These are phyloP conservation scores for Sebastes taczanowskii DNA, from an alignment of 2,797 vertebrate genomes.

Conservation along the genomic window DNA sequence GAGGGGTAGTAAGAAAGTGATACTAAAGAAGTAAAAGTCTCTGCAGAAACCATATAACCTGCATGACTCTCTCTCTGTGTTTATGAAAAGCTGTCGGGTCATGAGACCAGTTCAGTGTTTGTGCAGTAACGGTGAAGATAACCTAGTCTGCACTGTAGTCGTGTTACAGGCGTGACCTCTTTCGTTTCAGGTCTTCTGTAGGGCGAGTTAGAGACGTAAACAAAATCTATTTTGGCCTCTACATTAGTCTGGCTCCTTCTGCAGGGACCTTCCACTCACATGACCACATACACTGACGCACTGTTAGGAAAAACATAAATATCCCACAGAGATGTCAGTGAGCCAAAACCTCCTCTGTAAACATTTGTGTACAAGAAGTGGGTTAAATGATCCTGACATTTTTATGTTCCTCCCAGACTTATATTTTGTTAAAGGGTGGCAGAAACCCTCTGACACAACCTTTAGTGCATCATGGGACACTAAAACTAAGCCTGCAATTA, in stretches of 20 bases:
- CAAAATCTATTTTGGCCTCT: not conserved
- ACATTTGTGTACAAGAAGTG: not conserved
- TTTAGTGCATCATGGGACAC: too few relatives aligned
- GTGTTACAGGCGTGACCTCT: not conserved
- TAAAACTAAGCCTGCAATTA: too few relatives aligned
- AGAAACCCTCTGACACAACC: too few relatives aligned
- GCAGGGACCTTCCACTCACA: constrained; percentile 2
- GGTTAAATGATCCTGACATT: too few relatives aligned
- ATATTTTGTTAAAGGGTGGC: too few relatives aligned
- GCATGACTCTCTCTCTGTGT: not conserved
- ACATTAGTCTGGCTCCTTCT: constrained; percentile 1
- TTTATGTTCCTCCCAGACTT: too few relatives aligned
- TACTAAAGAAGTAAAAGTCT: not conserved
- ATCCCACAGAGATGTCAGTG: not conserved
- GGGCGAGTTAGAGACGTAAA: not conserved
- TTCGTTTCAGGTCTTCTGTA: not conserved
- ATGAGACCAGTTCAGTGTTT: constrained; percentile 31
- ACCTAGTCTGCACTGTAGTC: not conserved
- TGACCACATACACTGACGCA: not conserved
- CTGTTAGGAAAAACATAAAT: not conserved
- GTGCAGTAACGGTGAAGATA: constrained; percentile 4
- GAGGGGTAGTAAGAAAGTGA: not conserved
- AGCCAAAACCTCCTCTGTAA: not conserved
- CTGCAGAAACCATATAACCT: not conserved
- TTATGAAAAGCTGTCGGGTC: constrained; percentile 6